Evolutionary conservation across 1,140 invertebrate species (phyloP), one percentile per base, ranked within the genome.

Genomic region (Epicauta chinensis): DNA sequence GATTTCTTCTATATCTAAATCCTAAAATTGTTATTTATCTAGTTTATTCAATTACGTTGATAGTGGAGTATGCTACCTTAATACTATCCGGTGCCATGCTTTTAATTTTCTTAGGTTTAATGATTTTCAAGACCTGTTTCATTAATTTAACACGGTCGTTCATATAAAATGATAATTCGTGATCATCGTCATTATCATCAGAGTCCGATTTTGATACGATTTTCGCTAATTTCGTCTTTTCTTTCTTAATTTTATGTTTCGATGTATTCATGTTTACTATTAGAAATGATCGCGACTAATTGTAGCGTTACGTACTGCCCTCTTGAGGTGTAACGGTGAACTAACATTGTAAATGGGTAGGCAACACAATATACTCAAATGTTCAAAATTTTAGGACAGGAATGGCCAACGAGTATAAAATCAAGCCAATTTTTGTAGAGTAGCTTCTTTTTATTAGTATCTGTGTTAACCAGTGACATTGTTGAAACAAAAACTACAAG

Each of bases 121-220:
- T 64, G 0, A 77, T 73, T 15, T 75, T 77, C 63, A 82, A 79
- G 7, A 81, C 76, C 68, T 82, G 78, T 45, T 80, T 78, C 66
- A 82, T 79, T 36, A 83, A 59, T 58, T 79, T 80, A 0, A 83
- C 73, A 34, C 80, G 66, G 56, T 83, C 80, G 40, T 81, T 76
- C 2, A 80, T 73, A 52, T 79, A 82, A 58, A 80, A 76, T 0
- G 76, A 75, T 46, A 83, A 69, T 45, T 70, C 68, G 45, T 69
- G 67, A 50, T 65, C 61, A 37, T 63, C 64, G 13, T 63, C 63
- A 34, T 54, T 53, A 44, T 61, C 50, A 32, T 61, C 67, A 15
- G 58, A 58, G 45, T 63, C 62, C 15, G 59, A 46, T 9, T 60
- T 53, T 16, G 48, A 47, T 13, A 59, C 53, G 4, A 64, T 45